These are phyloP conservation scores for Eudasyphora cyanicolor DNA, from an alignment of 2,888 invertebrate genomes.

Conservation along the genomic window DNA sequence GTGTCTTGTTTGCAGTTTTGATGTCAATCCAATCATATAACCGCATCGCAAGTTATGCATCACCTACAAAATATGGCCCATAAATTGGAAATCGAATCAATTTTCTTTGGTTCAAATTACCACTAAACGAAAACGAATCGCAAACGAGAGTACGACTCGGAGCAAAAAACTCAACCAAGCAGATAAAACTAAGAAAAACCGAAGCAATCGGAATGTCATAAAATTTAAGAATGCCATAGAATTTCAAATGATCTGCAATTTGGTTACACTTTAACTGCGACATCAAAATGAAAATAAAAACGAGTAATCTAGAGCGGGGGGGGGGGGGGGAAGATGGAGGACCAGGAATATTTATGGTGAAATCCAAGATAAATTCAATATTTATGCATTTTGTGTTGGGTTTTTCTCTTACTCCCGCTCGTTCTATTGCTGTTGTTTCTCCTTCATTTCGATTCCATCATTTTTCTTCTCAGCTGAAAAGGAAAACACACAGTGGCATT, in stretches of 20 bases:
- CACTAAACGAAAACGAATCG: constrained; percentile 11
- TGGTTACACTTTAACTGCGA: neutral
- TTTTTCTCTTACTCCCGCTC: neutral
- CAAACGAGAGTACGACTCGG: neutral
- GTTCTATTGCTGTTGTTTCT: neutral
- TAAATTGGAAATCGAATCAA: constrained; percentile 17
- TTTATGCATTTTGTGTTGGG: constrained; percentile 5
- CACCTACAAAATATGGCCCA: constrained; percentile 24
- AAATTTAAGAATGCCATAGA: constrained; percentile 22
- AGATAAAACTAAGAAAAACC: neutral
- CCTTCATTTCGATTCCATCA: constrained; percentile 23
- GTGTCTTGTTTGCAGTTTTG: neutral
- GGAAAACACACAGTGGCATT: neutral
- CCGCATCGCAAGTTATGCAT: neutral
- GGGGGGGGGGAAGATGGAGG: too few species aligned
- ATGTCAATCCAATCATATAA: neutral
- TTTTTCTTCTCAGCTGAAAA: neutral
- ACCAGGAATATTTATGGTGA: constrained; percentile 17
- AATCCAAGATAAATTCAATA: constrained; percentile 27
- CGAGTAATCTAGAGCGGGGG: neutral
- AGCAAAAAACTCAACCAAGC: neutral
- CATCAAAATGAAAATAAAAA: constrained; percentile 25
- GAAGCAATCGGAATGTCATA: neutral
- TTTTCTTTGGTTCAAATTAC: neutral
- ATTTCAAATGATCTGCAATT: constrained; percentile 23